Evolutionary conservation across 2,888 invertebrate genomes (phyloP), one percentile per base, ranked within the genome.

Genomic region (Drosophila koepferae): DNA sequence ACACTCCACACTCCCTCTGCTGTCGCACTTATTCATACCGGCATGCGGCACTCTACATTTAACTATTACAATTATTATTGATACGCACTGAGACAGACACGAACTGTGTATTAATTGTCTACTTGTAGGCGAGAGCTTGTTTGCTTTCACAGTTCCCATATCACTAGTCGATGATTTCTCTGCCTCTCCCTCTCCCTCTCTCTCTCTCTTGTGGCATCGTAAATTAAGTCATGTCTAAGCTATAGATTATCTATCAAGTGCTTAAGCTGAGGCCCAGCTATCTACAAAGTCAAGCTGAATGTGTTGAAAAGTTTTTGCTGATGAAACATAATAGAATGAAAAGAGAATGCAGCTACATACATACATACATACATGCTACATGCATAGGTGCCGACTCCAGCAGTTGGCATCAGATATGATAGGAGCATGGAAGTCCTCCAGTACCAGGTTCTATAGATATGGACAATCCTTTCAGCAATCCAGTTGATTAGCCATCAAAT

Each of bases 21-120:
- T 7, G 0, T 2, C 8, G 1, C 28, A 63, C 44, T 2, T 34
- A 55, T 41, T 55, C 64, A 55, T 53, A 14, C 38, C 3, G 16
- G 9, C 38, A 54, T 61, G 51, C 12, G 36, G 7, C 41, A 43
- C 48, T 56, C 40, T 20, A 43, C 56, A 67, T 73, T 73, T 49
- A 69, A 63, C 68, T 64, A 71, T 64, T 70, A 28, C 55, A 74
- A 56, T 60, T 74, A 73, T 73, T 69, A 49, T 63, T 69, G 63
- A 59, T 62, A 41, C 12, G 41, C 49, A 20, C 40, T 6, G 40
- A 16, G 49, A 36, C 16, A 38, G 36, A 38, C n/a, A 14, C 60
- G 10, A 40, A 1, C 38, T 38, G 18, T 38, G 12, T n/a, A 43
- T 49, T 49, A 51, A 49, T 62, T 49, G 55, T 55, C 36, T 54